A percentile compares a stretch with the other conserved stretches of the same genome.
Conservation (phyloP, 2,797 vertebrate species). For the Knipowitschia caucasica region DNA sequence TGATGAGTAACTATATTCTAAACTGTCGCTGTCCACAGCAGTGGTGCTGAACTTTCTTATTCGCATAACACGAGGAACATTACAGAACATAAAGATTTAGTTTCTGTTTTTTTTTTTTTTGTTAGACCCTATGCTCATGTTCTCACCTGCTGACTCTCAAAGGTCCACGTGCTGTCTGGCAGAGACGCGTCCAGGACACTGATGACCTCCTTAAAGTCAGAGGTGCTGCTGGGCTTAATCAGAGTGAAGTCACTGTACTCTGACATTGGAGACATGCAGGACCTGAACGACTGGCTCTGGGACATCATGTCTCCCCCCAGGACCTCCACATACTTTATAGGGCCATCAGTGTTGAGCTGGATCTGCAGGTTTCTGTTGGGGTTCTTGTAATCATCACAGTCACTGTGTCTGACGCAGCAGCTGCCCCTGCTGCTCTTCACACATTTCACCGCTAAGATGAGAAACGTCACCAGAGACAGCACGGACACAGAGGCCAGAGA, state of each 20-base stretch:
- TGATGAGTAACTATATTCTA: no score
- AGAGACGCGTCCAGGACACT: slow-evolving; percentile 66
- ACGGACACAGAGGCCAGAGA: slow-evolving; percentile 55
- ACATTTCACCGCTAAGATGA: slow-evolving; percentile 69
- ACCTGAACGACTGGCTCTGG: slow-evolving; percentile 77
- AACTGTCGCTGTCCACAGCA: neutral
- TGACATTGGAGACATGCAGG: slow-evolving; percentile 74
- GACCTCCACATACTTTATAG: slow-evolving; percentile 78
- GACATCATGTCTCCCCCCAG: slow-evolving; percentile 75
- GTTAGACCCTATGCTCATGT: no score
- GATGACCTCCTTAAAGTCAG: slow-evolving; percentile 68
- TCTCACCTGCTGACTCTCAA: slow-evolving; percentile 74
- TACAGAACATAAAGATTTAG: no score
- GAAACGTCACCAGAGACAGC: slow-evolving; percentile 58
- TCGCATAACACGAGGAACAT: neutral
- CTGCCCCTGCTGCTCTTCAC: slow-evolving; percentile 56
- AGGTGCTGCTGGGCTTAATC: slow-evolving; percentile 73
- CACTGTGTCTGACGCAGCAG: slow-evolving; percentile 60
- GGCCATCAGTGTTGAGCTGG: slow-evolving; percentile 75
- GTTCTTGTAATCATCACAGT: slow-evolving; percentile 69
- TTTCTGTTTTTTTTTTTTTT: no score
- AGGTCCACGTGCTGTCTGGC: slow-evolving; percentile 69
- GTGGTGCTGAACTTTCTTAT: neutral
- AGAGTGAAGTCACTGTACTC: slow-evolving; percentile 77
- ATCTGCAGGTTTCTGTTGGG: slow-evolving; percentile 76